Conservation (phyloP, 2,888 invertebrate genomes). For the Platycheirus albimanus region DNA sequence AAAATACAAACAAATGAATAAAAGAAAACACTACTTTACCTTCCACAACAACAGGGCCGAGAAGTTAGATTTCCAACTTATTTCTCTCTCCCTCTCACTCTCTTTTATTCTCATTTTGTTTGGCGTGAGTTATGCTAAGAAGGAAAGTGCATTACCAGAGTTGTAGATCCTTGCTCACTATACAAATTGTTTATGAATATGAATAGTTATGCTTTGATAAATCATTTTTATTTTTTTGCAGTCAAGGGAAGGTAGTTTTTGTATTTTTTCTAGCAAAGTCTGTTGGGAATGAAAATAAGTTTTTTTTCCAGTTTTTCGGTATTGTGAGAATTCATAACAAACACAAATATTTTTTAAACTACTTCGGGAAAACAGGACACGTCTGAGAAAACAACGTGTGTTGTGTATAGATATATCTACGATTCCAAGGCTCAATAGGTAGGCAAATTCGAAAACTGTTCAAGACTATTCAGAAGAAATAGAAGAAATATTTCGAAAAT, state of each 20-base stretch:
- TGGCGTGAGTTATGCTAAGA: slow-evolving; percentile 45
- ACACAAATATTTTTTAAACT: background rate
- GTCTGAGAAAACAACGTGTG: no score
- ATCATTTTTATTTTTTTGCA: slow-evolving; percentile 13
- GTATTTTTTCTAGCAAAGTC: background rate
- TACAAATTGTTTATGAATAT: slow-evolving; percentile 12
- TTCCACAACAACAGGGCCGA: slow-evolving; percentile 47
- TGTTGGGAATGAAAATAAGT: background rate
- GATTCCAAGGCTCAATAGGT: no score
- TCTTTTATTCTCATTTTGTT: slow-evolving; percentile 35
- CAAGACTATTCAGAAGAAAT: no score
- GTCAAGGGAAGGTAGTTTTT: background rate
- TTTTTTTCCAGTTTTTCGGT: no score
- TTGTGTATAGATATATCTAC: no score
- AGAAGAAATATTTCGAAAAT: no score
- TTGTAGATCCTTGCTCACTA: slow-evolving; percentile 18
- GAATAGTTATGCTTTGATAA: slow-evolving; percentile 19
- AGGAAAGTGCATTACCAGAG: slow-evolving; percentile 31
- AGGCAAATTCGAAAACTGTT: no score
- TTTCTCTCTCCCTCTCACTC: background rate
- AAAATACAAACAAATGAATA: slow-evolving; percentile 58
- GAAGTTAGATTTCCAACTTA: slow-evolving; percentile 62
- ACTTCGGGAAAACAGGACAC: no score
- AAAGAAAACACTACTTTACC: slow-evolving; percentile 63
- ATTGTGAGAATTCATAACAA: background rate